Percentiles rank a stretch among this genome's conserved stretches.
phyloP scores from a whole-genome alignment of 2,797 vertebrate species.

The Eupleurogrammus muticus region DNA sequence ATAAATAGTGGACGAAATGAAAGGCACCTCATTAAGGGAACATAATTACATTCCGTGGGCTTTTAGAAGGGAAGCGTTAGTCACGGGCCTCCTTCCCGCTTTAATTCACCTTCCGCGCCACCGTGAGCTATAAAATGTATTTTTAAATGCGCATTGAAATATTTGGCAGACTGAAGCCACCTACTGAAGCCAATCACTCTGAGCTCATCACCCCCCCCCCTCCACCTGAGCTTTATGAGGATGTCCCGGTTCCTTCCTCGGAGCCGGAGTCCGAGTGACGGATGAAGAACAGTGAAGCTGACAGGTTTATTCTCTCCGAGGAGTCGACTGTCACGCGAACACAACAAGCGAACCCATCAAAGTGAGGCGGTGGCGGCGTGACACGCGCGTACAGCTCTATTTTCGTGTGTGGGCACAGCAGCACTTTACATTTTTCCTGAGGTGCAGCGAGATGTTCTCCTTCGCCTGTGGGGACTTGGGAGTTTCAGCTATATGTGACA shows the following conservation, averaged over 20 bases:
- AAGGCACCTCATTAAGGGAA: neutral
- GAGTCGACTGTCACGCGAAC: slow-evolving; percentile 39
- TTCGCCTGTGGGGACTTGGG: neutral
- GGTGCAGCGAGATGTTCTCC: neutral
- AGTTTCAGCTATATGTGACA: too few species aligned
- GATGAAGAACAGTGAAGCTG: slow-evolving; percentile 29
- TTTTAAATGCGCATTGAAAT: neutral
- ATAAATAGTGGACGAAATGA: neutral
- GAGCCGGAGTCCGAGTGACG: slow-evolving; percentile 11
- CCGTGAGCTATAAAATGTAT: neutral
- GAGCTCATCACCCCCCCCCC: slow-evolving; percentile 1
- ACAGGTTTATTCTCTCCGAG: slow-evolving; percentile 37
- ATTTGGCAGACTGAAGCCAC: neutral
- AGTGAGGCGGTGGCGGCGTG: neutral
- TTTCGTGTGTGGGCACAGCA: slow-evolving; percentile 1
- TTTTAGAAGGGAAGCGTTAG: neutral
- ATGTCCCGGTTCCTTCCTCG: neutral
- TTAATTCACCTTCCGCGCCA: too few species aligned
- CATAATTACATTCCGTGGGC: slow-evolving; percentile 16
- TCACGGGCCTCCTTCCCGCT: neutral
- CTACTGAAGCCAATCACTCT: neutral
- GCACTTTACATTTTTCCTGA: neutral
- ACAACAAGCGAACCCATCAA: slow-evolving; percentile 16
- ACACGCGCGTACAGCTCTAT: slow-evolving; percentile 12
- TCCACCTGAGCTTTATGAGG: slow-evolving; percentile 1